Conservation (phyloP, 2,888 invertebrate species). For the Machimus rusticus region DNA sequence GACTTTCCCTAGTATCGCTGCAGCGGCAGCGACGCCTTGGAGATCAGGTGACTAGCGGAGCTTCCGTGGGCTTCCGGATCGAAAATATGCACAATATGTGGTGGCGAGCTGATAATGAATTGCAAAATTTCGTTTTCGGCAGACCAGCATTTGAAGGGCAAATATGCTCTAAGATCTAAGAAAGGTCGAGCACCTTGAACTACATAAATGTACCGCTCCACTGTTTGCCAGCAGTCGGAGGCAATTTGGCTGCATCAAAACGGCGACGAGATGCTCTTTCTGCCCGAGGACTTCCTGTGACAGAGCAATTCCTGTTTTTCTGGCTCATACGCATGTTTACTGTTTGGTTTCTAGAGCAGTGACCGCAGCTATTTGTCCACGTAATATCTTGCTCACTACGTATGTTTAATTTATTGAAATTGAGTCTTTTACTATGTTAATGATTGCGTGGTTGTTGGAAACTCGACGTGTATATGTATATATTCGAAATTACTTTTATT, state of each 20-base stretch:
- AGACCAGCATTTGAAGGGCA: neutral
- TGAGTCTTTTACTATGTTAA: slow-evolving; percentile 11
- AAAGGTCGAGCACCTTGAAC: neutral
- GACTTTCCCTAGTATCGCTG: neutral
- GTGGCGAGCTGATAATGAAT: neutral
- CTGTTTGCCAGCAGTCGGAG: neutral
- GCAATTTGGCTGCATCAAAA: neutral
- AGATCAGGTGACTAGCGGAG: neutral
- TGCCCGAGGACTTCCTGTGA: neutral
- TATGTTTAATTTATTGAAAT: neutral
- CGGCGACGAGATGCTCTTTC: neutral
- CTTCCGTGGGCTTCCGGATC: neutral
- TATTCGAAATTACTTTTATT: neutral
- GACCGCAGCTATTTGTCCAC: neutral
- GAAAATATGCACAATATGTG: neutral
- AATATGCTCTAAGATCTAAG: neutral
- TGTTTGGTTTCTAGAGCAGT: neutral
- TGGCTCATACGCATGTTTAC: neutral
- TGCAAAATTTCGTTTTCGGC: neutral
- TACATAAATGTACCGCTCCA: neutral
- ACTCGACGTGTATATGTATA: neutral
- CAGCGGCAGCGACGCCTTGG: neutral
- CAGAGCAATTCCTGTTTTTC: neutral
- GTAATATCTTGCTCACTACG: neutral
- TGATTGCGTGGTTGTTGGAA: neutral